These are phyloP conservation scores for Smittia aterrima DNA, from an alignment of 2,888 invertebrate species.

Conservation along the genomic window DNA sequence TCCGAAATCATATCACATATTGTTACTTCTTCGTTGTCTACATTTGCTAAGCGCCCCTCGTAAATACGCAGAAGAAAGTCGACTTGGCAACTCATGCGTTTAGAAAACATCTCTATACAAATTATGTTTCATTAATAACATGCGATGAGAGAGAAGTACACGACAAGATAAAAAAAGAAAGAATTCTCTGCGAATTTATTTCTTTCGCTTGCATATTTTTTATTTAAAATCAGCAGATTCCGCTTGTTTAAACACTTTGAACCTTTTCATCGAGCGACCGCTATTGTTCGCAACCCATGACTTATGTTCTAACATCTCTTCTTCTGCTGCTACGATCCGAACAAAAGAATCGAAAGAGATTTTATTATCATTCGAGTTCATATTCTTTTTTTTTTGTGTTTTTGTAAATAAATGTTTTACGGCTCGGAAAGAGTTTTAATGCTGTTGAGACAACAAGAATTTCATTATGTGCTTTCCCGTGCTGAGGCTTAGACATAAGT, in stretches of 20 bases:
- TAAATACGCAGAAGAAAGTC: slow-evolving; percentile 5
- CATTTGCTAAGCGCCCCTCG: slow-evolving; percentile 12
- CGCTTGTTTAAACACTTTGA: slow-evolving; percentile 12
- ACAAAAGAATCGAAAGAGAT: no score
- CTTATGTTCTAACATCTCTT: neutral
- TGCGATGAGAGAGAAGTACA: neutral
- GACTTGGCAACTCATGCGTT: neutral
- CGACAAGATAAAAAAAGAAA: neutral
- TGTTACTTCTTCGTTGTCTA: neutral
- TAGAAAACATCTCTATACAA: slow-evolving; percentile 38
- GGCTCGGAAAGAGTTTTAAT: slow-evolving; percentile 7
- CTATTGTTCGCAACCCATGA: neutral
- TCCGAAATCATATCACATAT: neutral
- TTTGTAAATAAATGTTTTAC: no score
- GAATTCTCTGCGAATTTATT: neutral
- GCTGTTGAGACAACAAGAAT: slow-evolving; percentile 20
- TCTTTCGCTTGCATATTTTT: neutral
- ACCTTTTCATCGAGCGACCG: slow-evolving; percentile 1
- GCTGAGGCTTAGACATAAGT: slow-evolving; percentile 17
- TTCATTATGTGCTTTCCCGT: slow-evolving; percentile 13
- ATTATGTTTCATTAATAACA: slow-evolving; percentile 36
- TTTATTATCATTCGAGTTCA: no score
- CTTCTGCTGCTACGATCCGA: no score
- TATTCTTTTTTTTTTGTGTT: no score
- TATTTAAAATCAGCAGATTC: no score